Base-by-base conservation (phyloP, 1,140 invertebrate genomes). In the Eufriesea mexicana region DNA sequence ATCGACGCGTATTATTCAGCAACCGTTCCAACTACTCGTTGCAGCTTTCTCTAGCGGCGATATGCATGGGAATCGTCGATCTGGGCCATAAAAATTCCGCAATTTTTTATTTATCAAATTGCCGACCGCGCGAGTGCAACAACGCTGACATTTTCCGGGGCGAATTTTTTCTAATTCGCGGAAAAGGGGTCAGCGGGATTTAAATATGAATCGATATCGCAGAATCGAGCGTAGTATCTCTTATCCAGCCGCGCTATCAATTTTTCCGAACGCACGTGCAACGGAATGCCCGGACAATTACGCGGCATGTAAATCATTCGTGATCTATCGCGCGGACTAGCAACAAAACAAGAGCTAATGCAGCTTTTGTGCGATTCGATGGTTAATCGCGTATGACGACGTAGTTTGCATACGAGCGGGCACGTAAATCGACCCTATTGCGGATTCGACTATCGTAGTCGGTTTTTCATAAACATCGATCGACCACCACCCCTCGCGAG, bases 391-490 rank as follows among this genome's bases (percentile, higher is more conserved):
- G 35, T 42, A 18, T 10, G 16, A 14, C 20, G n/a, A 55, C 42
- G 28, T 20, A 28, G 18, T 64, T 67, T 67, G 47, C 64, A 78
- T 62, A n/a, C 62, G 23, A 62, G 61, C 23, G 35, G 8, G n/a
- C 49, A 25, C n/a, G 62, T 18, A 57, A 68, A 68, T 77, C 62
- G 23, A 59, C 35, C 25, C 45, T 49, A 47, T 62, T 20, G n/a
- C 57, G 61, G 49, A 20, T 16, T 49, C 45, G 20, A 14, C 20
- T 23, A 23, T 47, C 54, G 35, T 20, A 23, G 0, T 42, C 5
- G 16, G 18, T 74, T 80, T 80, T 74, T 74, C 57, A 45, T 51
- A 64, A 62, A 80, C 23, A 55, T 68, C 76, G 64, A 78, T 78
- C 70, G 55, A 14, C 18, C 61, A 23, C 14, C 1, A 4, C 35